Evolutionary conservation across 64 coral and sea anemone genomes (phyloP), one percentile per base, ranked within the genome.

Genomic region (Porites lutea): DNA sequence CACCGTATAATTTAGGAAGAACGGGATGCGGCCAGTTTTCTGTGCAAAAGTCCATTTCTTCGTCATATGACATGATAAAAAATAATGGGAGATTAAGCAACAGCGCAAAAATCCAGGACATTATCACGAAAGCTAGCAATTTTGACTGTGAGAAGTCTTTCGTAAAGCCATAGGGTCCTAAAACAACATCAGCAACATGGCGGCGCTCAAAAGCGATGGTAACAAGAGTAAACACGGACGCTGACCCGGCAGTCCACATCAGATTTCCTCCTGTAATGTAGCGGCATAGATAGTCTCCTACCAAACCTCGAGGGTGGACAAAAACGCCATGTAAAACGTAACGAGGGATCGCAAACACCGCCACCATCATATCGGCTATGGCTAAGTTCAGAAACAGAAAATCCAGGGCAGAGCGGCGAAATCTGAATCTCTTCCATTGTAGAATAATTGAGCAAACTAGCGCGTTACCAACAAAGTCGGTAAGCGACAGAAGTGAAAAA

Each of bases 51-150:
- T 84, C 47, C 11, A 44, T 84, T 84, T 19, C 11, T 48, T 52
- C 19, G 19, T 84, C 81, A n/a, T 68, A 84, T 21, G 81, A 84
- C 81, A 84, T 84, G 59, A 84, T 52, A 20, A 69, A 84, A 84
- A 84, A 84, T 20, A 84, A 18, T 6, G 81, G 81, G 12, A 84
- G 63, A 69, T 84, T 84, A 1, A 84, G 63, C 46, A 84, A 44
- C 16, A 19, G 13, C n/a, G 81, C 61, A 18, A 68, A 84, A 47
- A 15, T 22, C 81, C 81, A 84, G 48, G 81, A 84, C 46, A 21
- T 51, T 54, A 84, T 0, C 7, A 84, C 81, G 16, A 69, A 51
- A 22, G 14, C 63, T 67, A 44, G 81, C 8, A 84, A n/a, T 69
- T 84, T 84, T 11, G 45, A 4, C 47, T 68, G 52, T 5, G 81